A percentile compares a stretch with the other conserved stretches of the same genome.
Conservation (phyloP, 1,140 invertebrate genomes). For the Tetraneura akinire region DNA sequence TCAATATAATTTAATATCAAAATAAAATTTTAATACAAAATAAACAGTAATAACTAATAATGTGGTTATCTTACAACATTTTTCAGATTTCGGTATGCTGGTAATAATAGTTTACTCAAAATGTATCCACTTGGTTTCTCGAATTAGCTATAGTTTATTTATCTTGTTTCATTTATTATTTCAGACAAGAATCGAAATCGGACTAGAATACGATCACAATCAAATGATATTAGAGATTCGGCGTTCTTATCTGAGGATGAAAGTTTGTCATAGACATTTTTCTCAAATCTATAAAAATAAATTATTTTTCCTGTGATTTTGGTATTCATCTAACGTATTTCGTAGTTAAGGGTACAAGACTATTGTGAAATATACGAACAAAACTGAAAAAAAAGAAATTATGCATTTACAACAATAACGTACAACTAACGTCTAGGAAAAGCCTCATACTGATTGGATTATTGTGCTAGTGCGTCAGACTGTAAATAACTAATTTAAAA, state of each 20-base stretch:
- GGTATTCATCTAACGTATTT: constrained; percentile 16
- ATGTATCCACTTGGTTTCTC: neutral
- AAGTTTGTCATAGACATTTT: constrained; percentile 37
- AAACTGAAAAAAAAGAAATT: neutral
- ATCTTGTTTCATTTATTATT: constrained; percentile 7
- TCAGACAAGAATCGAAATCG: constrained; percentile 42
- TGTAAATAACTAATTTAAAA: constrained; percentile 34
- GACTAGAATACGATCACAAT: constrained; percentile 34
- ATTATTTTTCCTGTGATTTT: constrained; percentile 20
- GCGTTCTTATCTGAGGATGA: constrained; percentile 40
- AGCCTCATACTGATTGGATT: constrained; percentile 31
- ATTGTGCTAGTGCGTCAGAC: constrained; percentile 27
- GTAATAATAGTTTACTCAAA: neutral
- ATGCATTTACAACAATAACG: constrained; percentile 22
- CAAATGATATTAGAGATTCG: constrained; percentile 35
- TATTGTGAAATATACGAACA: too few relatives aligned
- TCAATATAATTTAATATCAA: too few relatives aligned
- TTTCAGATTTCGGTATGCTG: neutral
- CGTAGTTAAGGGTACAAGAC: neutral
- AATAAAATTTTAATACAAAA: too few relatives aligned
- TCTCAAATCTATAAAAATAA: constrained; percentile 18
- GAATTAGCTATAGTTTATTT: neutral
- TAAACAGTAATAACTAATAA: too few relatives aligned
- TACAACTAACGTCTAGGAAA: constrained; percentile 27
- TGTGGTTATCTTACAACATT: neutral